phyloP scores from a whole-genome alignment of 2,113 vertebrate species.

The Gallinago jamesoni region DNA sequence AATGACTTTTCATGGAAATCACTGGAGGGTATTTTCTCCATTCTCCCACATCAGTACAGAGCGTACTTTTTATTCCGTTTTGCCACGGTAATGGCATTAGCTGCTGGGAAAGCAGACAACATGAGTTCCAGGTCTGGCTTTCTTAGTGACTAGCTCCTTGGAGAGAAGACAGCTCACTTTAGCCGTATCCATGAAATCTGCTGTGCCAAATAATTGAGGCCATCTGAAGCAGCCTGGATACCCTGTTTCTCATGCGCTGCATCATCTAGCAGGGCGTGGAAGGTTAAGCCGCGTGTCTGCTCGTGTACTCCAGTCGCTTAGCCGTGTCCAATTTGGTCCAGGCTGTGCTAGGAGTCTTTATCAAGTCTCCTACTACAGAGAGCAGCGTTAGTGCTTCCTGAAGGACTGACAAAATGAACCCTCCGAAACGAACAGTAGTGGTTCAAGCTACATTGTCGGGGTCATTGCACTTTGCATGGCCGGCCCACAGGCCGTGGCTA shows the following conservation, averaged over 20 bases:
- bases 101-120: conserved; percentile 17
- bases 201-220: not conserved
- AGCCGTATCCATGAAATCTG: not conserved
- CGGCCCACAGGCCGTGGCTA: not conserved
- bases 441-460: not conserved
- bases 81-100: conserved; percentile 17
- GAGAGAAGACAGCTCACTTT: not conserved
- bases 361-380: not conserved
- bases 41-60: not conserved
- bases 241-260: not conserved
- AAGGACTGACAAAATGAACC: not conserved
- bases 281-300: not conserved
- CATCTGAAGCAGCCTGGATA: not conserved
- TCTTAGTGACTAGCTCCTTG: not conserved
- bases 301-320: not conserved
- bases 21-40: not conserved
- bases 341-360: not conserved
- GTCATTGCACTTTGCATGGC: fast-evolving
- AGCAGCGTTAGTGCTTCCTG: not conserved
- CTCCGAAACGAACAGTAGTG: not conserved
- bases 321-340: not conserved
- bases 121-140: conserved; percentile 1
- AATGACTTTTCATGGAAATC: not conserved
- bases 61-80: not conserved
- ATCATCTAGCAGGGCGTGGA: not conserved